Conservation (phyloP, 2,113 vertebrate species). For the Sitta europaea region DNA sequence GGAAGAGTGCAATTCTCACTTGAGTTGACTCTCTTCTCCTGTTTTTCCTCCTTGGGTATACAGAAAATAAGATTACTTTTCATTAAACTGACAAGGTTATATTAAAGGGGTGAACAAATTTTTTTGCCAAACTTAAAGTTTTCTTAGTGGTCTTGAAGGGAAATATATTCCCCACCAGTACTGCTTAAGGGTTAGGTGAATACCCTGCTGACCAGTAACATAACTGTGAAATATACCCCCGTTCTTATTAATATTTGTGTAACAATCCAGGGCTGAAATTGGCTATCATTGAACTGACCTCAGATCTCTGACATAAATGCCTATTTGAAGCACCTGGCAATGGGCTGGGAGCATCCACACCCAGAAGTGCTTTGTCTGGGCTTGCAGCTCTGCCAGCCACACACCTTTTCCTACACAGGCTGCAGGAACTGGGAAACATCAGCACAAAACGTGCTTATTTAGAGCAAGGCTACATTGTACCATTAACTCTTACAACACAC, state of each 20-base stretch:
- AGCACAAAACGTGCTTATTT: conserved; percentile 41
- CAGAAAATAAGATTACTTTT: neutral
- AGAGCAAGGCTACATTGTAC: neutral
- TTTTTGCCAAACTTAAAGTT: neutral
- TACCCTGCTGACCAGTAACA: neutral
- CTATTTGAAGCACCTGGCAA: conserved; percentile 50
- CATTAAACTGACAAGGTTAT: neutral
- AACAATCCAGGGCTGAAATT: neutral
- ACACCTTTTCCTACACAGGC: conserved; percentile 8
- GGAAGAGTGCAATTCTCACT: neutral
- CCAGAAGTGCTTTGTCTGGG: conserved; percentile 30
- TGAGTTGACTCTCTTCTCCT: neutral
- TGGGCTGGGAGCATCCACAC: conserved; percentile 33
- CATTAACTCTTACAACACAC: conserved; percentile 36
- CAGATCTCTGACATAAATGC: conserved; percentile 65
- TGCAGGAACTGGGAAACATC: conserved; percentile 28
- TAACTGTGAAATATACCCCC: neutral
- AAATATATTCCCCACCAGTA: neutral
- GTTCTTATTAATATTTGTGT: conserved; percentile 26
- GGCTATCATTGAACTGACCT: conserved; percentile 32
- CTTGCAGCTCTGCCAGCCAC: conserved; percentile 31
- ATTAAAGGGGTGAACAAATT: neutral
- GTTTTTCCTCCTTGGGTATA: neutral
- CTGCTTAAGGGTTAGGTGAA: neutral
- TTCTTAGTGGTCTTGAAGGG: neutral